A percentile compares a stretch with the other conserved stretches of the same genome.
phyloP scores from a whole-genome alignment of 2,113 vertebrate species.

The Elachura formosa region DNA sequence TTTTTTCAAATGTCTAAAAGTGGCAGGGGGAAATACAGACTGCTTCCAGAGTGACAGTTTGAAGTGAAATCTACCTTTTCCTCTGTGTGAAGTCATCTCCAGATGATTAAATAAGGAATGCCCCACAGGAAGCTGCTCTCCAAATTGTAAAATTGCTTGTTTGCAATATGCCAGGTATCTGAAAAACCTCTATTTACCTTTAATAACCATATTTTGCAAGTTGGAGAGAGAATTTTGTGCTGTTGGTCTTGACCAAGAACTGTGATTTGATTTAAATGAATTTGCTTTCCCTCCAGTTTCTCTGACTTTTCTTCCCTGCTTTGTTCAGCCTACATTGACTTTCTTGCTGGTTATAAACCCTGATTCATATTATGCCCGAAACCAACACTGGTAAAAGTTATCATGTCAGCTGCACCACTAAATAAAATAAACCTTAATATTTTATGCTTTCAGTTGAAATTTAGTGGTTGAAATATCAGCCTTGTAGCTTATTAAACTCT shows the following conservation, averaged over 20 bases:
- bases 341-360: neutral
- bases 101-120: neutral
- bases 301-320: neutral
- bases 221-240: neutral
- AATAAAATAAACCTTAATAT: conserved; percentile 2
- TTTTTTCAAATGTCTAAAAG: accelerated
- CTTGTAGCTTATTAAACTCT: conserved; percentile 31
- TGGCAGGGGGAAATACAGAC: neutral
- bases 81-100: neutral
- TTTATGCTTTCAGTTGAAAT: conserved; percentile 14
- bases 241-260: neutral
- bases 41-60: neutral
- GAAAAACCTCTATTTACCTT: neutral
- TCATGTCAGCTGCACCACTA: neutral
- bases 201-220: neutral
- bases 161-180: neutral
- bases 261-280: conserved; percentile 19
- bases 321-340: neutral
- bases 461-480: conserved; percentile 27
- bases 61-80: accelerated
- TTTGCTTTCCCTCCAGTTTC: neutral
- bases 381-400: neutral
- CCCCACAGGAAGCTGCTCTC: neutral
- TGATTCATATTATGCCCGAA: neutral
- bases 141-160: conserved; percentile 2